These are phyloP conservation scores for Coenonympha arcania DNA, from an alignment of 2,888 invertebrate species.

Conservation along the genomic window DNA sequence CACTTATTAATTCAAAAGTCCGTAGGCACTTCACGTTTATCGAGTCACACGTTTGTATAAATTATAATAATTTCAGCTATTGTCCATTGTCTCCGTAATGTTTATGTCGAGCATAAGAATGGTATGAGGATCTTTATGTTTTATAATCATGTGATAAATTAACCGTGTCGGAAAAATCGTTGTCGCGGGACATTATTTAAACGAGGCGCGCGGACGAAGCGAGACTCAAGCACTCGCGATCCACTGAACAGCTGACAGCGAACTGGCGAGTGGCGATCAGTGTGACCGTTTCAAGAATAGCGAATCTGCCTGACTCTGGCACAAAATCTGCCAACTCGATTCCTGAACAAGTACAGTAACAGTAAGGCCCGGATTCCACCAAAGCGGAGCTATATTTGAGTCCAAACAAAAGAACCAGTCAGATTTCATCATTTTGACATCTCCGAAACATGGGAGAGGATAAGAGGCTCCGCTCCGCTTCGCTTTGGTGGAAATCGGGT, in stretches of 20 bases:
- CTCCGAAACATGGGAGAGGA: too few species aligned
- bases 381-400: too few species aligned
- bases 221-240: slow-evolving; percentile 23
- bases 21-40: slow-evolving; percentile 15
- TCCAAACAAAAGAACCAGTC: too few species aligned
- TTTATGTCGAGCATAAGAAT: slow-evolving; percentile 14
- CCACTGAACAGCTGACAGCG: background rate
- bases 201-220: slow-evolving; percentile 14
- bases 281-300: too few species aligned
- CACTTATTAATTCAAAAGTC: slow-evolving; percentile 13
- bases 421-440: too few species aligned
- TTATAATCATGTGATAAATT: slow-evolving; percentile 12
- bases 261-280: slow-evolving; percentile 1
- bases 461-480: too few species aligned
- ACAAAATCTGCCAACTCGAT: too few species aligned
- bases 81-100: slow-evolving; percentile 26
- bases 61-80: slow-evolving; percentile 25
- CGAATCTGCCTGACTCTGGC: too few species aligned
- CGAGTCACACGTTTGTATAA: slow-evolving; percentile 21
- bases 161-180: slow-evolving; percentile 22
- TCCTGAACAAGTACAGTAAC: too few species aligned
- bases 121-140: slow-evolving; percentile 15
- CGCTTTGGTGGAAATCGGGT: too few species aligned
- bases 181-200: slow-evolving; percentile 19
- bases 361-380: too few species aligned